Evolutionary conservation across 2,888 invertebrate genomes (phyloP), one percentile per base, ranked within the genome.

Genomic region (Calameuta filiformis): DNA sequence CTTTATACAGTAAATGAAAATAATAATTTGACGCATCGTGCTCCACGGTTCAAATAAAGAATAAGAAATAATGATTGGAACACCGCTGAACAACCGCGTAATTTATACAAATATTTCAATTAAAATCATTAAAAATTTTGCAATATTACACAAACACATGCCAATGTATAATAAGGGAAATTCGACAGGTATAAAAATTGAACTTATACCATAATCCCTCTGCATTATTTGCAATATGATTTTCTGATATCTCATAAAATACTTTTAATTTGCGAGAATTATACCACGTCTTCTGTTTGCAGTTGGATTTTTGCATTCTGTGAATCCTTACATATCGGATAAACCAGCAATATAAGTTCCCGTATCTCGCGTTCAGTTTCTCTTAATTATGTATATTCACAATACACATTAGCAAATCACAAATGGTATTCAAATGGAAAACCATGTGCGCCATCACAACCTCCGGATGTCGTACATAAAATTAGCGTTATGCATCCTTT

Each of bases 341-440:
- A 69, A 33, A 33, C 6, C 71, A 33, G 30, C 15, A 69, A 71
- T 30, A 30, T 69, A 71, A 15, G 12, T 6, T 34, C 1, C 31
- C 34, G 15, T 30, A 71, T 71, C 11, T 56, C 23, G 23, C 23
- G 23, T 56, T 56, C 15, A 23, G 40, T 6, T 31, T 12, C 23
- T 76, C 15, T 37, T 71, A 37, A 69, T 69, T 31, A 33, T 71
- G 35, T 23, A 15, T 31, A 71, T 71, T 30, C 33, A 33, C 15
- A 76, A 23, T 71, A 69, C 37, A 76, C 30, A 76, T 35, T n/a
- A 73, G 35, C 23, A 35, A 35, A 71, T 15, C n/a, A 37, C 30
- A 12, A 37, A 76, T 35, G 12, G 34, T 71, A 12, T 76, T 33
- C 34, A 69, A 69, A 75, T 75, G 9, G 35, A 68, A 68, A 31